Evolutionary conservation across 2,888 invertebrate genomes (phyloP).

Genomic region (Melinaea marsaeus): DNA sequence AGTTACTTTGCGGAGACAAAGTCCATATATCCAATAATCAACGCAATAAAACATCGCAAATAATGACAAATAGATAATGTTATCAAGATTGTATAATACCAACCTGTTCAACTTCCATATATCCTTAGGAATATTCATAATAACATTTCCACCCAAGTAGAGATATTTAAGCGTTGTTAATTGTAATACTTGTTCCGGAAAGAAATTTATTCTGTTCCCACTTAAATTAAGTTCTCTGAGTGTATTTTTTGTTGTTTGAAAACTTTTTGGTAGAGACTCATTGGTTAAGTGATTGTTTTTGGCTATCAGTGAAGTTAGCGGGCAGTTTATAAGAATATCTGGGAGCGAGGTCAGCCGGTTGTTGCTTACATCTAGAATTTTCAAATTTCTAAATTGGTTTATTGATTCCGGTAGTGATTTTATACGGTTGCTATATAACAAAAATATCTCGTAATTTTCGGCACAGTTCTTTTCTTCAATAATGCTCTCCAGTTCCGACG

Average conservation of each 20-base stretch:
- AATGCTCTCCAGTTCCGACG: slow-evolving; percentile 77
- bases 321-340: slow-evolving; percentile 85
- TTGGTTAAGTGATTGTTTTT: slow-evolving; percentile 93
- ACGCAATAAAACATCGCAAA: background rate
- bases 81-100: slow-evolving; percentile 22
- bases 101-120: slow-evolving; percentile 79
- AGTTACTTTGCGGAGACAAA: no score
- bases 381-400: slow-evolving; percentile 83
- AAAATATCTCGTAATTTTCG: slow-evolving; percentile 83
- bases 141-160: slow-evolving; percentile 93
- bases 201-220: slow-evolving; percentile 89
- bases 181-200: slow-evolving; percentile 93
- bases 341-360: slow-evolving; percentile 88
- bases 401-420: slow-evolving; percentile 81
- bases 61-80: background rate
- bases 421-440: slow-evolving; percentile 92
- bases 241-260: slow-evolving; percentile 79
- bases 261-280: slow-evolving; percentile 91
- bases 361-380: slow-evolving; percentile 90
- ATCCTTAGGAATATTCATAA: slow-evolving; percentile 87
- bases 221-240: slow-evolving; percentile 95
- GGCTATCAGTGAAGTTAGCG: slow-evolving; percentile 87
- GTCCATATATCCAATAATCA: no score
- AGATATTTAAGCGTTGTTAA: slow-evolving; percentile 87
- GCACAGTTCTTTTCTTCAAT: slow-evolving; percentile 79